Conservation (phyloP, 2,113 vertebrate species). For the Emydura subglobosa region DNA sequence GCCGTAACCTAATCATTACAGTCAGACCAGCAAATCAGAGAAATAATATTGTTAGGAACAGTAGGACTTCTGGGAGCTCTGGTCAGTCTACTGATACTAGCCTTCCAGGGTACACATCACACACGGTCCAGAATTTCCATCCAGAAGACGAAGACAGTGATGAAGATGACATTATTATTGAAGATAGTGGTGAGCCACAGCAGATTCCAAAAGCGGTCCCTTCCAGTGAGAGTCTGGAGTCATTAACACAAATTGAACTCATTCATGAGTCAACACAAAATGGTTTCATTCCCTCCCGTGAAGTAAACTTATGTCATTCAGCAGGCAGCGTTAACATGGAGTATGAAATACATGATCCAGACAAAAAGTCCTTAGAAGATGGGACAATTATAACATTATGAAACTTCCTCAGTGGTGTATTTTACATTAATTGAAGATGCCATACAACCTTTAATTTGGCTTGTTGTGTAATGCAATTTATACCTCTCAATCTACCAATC, state of each 20-base stretch:
- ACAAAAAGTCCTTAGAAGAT: slow-evolving; percentile 86
- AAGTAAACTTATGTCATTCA: slow-evolving; percentile 72
- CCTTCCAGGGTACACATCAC: slow-evolving; percentile 79
- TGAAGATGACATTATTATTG: slow-evolving; percentile 93
- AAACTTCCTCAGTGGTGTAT: slow-evolving; percentile 21
- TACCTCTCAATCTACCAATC: slow-evolving; percentile 68
- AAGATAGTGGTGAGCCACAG: slow-evolving; percentile 81
- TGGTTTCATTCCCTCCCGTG: slow-evolving; percentile 82
- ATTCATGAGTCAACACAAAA: slow-evolving; percentile 86
- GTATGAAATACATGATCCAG: slow-evolving; percentile 68
- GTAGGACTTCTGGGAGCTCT: slow-evolving; percentile 92
- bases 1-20: slow-evolving; percentile 97
- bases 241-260: slow-evolving; percentile 85
- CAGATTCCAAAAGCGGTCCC: slow-evolving; percentile 77
- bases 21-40: slow-evolving; percentile 97
- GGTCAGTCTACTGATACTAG: slow-evolving; percentile 94
- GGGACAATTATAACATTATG: slow-evolving; percentile 97
- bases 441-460: slow-evolving; percentile 34
- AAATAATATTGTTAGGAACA: slow-evolving; percentile 92
- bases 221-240: slow-evolving; percentile 80
- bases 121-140: slow-evolving; percentile 84
- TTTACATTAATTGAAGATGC: slow-evolving; percentile 18
- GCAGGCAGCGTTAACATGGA: slow-evolving; percentile 69
- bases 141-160: slow-evolving; percentile 92
- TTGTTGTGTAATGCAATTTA: slow-evolving; percentile 28